Evolutionary conservation across 2,888 invertebrate species (phyloP).

Genomic region (Synergus gifuensis): DNA sequence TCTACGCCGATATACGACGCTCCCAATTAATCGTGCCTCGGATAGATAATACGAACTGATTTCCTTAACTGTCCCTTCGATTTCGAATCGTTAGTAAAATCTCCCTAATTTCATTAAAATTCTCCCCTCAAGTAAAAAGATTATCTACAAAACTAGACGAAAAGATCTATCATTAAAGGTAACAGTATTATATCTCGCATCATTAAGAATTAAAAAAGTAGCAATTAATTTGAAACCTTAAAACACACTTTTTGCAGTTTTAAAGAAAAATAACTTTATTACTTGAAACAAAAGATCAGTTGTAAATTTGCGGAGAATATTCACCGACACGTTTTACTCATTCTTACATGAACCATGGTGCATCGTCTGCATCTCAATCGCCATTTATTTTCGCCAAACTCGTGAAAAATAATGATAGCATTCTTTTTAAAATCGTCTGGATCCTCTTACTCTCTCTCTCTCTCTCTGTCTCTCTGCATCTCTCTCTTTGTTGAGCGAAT

Average conservation of each 20-base stretch:
- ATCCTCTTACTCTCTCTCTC: not conserved
- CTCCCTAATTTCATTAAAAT: conserved; percentile 21
- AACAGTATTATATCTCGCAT: not conserved
- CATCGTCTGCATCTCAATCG: conserved; percentile 18
- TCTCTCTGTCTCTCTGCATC: not conserved
- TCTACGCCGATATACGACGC: conserved; percentile 64
- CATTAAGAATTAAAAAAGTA: not conserved
- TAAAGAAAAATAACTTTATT: not conserved
- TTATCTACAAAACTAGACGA: not conserved
- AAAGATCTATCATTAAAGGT: not conserved
- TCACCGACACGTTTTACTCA: not conserved
- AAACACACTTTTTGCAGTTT: not conserved
- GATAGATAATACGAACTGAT: conserved; percentile 67
- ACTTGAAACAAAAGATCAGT: not conserved
- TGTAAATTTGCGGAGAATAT: not conserved
- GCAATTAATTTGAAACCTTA: not conserved
- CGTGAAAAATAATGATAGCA: conserved; percentile 36
- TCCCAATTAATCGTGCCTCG: conserved; percentile 66
- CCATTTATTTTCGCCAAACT: conserved; percentile 34
- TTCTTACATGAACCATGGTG: not conserved
- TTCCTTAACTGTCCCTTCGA: conserved; percentile 57
- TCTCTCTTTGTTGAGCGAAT: conserved; percentile 52
- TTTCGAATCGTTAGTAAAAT: conserved; percentile 10
- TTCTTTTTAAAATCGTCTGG: conserved; percentile 23
- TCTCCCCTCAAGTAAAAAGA: not conserved